Evolutionary conservation across 2,113 vertebrate genomes (phyloP), one percentile per base, ranked within the genome.

Genomic region (Phrynosoma platyrhinos): DNA sequence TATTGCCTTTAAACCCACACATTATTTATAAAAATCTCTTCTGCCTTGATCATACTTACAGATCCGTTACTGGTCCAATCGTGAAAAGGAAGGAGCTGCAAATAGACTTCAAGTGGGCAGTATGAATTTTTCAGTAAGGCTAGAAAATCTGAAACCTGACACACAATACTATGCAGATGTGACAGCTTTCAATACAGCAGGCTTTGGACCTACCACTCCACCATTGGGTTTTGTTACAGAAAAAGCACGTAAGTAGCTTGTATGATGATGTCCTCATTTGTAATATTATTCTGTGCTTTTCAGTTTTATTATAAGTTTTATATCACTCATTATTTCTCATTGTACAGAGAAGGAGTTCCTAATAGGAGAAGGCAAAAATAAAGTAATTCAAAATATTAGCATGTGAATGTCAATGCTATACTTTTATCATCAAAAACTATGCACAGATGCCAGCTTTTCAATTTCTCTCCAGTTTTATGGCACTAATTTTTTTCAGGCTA

Each of bases 61-160:
- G 99, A 97, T 99, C 87, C 98, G 97, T 87, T 99, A 97, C 94
- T 99, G 99, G 98, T 97, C 96, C 40, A 92, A 94, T 6, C 95
- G 97, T 27, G 98, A 98, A 83, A 98, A 96, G 71, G 98, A 99
- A 94, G 96, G 96, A 3, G 97, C 97, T 62, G 97, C 98, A n/a
- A 97, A 98, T 85, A 91, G 95, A 72, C 95, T 98, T 18, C 96
- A 95, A 88, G 97, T 98, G 52, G 92, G 96, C 75, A 96, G 95
- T 89, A 97, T 93, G 30, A 98, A 98, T 55, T 98, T 98, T 91
- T 98, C 98, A 13, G 98, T 97, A 79, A 97, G 96, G 81, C 92
- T 99, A 83, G 98, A 98, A 91, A 97, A 98, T 55, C 91, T 99
- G 91, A 96, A 97, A 90, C 98, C 98, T 0, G 92, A 98, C 87